Evolutionary conservation across 2,797 vertebrate species (phyloP).

Genomic region (Phaenicophaeus curvirostris): DNA sequence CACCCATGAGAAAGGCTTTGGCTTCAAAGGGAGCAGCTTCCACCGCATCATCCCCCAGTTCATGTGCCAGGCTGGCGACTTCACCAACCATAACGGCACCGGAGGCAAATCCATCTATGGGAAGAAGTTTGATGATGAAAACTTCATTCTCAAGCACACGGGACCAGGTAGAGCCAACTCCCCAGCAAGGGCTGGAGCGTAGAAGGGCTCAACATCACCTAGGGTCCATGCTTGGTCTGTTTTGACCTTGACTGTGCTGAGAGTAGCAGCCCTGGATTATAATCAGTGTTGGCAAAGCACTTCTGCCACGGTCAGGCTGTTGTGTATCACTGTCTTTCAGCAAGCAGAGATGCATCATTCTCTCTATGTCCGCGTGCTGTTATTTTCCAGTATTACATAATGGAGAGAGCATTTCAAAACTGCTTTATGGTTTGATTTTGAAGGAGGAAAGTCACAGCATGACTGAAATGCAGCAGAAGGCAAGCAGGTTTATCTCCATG

Average conservation of each 20-base stretch:
- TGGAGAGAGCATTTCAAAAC: not conserved
- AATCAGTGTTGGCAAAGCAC: fast-evolving
- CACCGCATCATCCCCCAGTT: slow-evolving; percentile 97
- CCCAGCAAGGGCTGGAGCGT: not conserved
- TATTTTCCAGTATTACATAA: not conserved
- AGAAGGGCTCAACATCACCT: fast-evolving
- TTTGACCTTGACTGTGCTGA: fast-evolving
- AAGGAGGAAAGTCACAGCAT: fast-evolving
- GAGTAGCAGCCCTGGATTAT: not conserved
- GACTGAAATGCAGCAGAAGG: not conserved
- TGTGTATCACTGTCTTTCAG: fast-evolving
- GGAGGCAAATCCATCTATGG: slow-evolving; percentile 98
- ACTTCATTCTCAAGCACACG: slow-evolving; percentile 94
- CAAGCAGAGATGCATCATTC: fast-evolving
- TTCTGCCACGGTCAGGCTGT: fast-evolving
- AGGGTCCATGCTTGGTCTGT: not conserved
- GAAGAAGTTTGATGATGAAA: slow-evolving; percentile 97
- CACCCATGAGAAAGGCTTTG: slow-evolving; percentile 95
- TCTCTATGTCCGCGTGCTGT: fast-evolving
- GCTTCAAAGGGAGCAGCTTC: slow-evolving; percentile 97
- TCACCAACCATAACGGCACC: slow-evolving; percentile 98
- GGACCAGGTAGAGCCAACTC: slow-evolving; percentile 80
- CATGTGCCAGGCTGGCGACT: slow-evolving; percentile 97
- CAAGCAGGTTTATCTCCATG: not conserved
- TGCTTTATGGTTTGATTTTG: not conserved